These are phyloP conservation scores for Limenitis camilla DNA, from an alignment of 2,888 invertebrate genomes.

Conservation along the genomic window DNA sequence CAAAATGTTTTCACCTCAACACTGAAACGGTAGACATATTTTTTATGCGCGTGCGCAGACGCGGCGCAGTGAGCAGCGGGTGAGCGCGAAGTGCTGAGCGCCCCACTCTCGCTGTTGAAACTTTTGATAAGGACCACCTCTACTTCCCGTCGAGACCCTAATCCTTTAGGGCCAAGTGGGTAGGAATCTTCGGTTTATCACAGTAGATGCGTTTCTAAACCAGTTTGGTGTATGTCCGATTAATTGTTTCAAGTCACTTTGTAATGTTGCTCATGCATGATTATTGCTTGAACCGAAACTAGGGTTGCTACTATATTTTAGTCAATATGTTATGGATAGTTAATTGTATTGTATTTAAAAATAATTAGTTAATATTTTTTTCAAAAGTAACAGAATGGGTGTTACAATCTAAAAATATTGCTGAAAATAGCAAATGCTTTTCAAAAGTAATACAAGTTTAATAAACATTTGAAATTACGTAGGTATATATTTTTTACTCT, in stretches of 20 bases:
- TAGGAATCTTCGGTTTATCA: constrained; percentile 22
- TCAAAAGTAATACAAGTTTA: constrained; percentile 1
- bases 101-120: constrained; percentile 62
- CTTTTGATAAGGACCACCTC: constrained; percentile 62
- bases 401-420: too few species aligned
- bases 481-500: too few species aligned
- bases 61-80: constrained; percentile 54
- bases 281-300: not conserved
- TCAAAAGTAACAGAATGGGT: too few species aligned
- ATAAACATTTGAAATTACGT: not conserved
- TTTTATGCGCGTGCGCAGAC: constrained; percentile 43
- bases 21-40: constrained; percentile 59
- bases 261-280: not conserved
- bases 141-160: constrained; percentile 58
- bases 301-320: too few species aligned
- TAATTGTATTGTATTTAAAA: too few species aligned
- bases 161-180: constrained; percentile 61
- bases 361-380: too few species aligned
- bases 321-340: too few species aligned
- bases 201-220: not conserved
- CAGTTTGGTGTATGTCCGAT: not conserved
- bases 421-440: too few species aligned
- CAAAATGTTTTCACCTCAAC: constrained; percentile 54
- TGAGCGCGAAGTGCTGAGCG: constrained; percentile 47
- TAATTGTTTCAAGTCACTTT: not conserved